phyloP scores from a whole-genome alignment of 2,888 invertebrate species.

The Heliconius erato region DNA sequence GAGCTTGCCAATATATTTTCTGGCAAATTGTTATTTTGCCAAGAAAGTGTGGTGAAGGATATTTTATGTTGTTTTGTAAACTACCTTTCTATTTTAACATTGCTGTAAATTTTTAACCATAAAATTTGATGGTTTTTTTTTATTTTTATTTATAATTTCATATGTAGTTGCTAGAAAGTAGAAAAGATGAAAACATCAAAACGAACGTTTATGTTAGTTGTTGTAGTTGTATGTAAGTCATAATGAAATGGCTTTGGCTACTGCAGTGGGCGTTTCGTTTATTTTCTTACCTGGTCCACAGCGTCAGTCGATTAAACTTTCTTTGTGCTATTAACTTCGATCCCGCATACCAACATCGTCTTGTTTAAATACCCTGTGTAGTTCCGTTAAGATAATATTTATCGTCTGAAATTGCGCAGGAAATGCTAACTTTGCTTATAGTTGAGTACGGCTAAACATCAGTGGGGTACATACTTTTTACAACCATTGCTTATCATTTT shows the following conservation, averaged over 20 bases:
- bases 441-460: background rate
- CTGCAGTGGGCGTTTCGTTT: conserved; percentile 71
- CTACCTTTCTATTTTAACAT: conserved; percentile 13
- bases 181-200: conserved; percentile 67
- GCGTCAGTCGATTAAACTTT: conserved; percentile 61
- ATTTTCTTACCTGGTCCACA: conserved; percentile 64
- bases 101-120: conserved; percentile 9
- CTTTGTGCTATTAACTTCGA: conserved; percentile 55
- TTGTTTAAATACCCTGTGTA: conserved; percentile 43
- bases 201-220: conserved; percentile 62
- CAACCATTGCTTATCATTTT: background rate
- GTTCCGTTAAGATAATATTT: conserved; percentile 32
- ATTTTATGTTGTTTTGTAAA: conserved; percentile 25
- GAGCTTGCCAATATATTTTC: conserved; percentile 27
- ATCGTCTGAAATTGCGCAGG: conserved; percentile 27
- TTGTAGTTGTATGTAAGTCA: conserved; percentile 65
- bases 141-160: conserved; percentile 37
- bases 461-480: background rate
- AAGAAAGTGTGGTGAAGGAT: conserved; percentile 28
- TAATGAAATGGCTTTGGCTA: conserved; percentile 78
- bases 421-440: conserved; percentile 11
- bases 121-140: conserved; percentile 43
- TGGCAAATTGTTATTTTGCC: conserved; percentile 27
- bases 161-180: conserved; percentile 63
- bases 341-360: conserved; percentile 49